A percentile compares a stretch with the other conserved stretches of the same genome.
Conservation (phyloP, 1,140 invertebrate genomes). For the Caenorhabditis remanei region DNA sequence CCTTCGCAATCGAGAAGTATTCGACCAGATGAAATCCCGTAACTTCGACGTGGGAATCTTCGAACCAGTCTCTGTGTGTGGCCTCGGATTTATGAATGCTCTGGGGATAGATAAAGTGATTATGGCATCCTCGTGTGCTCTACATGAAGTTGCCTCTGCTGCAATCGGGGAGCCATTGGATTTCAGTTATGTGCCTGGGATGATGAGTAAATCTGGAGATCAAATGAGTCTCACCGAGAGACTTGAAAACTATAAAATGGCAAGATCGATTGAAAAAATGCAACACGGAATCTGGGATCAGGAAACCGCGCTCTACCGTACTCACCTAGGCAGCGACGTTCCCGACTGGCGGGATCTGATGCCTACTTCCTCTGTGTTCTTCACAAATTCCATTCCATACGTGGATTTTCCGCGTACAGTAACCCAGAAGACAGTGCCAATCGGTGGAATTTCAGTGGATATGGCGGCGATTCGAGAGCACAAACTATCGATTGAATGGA, state of each 20-base stretch:
- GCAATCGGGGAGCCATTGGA: slow-evolving; percentile 32
- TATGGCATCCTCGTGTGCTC: not conserved
- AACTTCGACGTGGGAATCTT: slow-evolving; percentile 51
- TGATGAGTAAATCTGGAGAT: not conserved
- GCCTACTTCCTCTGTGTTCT: slow-evolving; percentile 10
- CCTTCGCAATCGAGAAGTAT: not conserved
- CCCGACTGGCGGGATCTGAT: slow-evolving; percentile 51
- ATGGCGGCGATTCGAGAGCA: not conserved
- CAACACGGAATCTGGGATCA: not conserved
- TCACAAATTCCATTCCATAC: slow-evolving; percentile 60
- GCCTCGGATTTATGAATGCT: slow-evolving; percentile 5
- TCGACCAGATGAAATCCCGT: not conserved
- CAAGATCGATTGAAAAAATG: not conserved
- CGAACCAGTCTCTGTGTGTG: slow-evolving; percentile 30
- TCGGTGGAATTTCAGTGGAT: slow-evolving; percentile 65
- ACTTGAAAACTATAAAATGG: not conserved
- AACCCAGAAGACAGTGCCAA: slow-evolving; percentile 57
- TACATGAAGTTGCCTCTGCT: not conserved
- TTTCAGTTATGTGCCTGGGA: slow-evolving; percentile 44
- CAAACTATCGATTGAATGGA: slow-evolving; percentile 41
- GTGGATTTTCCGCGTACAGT: slow-evolving; percentile 56
- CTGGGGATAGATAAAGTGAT: not conserved
- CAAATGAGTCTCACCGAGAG: slow-evolving; percentile 5
- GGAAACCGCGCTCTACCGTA: not conserved
- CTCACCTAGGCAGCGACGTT: not conserved